phyloP scores from a whole-genome alignment of 2,888 invertebrate genomes.

The Gastrophysa polygoni region DNA sequence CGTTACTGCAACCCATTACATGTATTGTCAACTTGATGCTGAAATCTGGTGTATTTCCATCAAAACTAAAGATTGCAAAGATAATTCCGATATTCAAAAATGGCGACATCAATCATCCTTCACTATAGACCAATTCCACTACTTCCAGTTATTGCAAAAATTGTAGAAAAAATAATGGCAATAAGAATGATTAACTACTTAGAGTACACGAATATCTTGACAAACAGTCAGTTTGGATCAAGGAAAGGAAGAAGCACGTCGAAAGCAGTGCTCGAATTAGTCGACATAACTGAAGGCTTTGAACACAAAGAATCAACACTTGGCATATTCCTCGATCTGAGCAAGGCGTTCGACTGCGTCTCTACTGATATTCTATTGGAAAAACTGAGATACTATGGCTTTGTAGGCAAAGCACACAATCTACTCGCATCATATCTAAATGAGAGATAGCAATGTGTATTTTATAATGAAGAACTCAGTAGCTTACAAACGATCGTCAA shows the following conservation, averaged over 20 bases:
- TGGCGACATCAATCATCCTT: neutral
- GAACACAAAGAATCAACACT: too few relatives aligned
- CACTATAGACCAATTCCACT: neutral
- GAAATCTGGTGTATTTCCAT: neutral
- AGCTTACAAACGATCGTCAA: neutral
- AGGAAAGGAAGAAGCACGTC: neutral
- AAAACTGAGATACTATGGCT: neutral
- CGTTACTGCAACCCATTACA: too few relatives aligned
- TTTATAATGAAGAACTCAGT: neutral
- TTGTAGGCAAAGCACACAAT: neutral
- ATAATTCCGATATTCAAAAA: neutral
- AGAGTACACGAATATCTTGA: neutral
- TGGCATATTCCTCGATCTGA: neutral
- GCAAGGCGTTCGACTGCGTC: neutral
- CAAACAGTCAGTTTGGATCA: neutral
- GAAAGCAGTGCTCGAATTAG: too few relatives aligned
- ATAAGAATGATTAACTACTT: neutral
- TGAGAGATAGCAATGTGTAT: neutral
- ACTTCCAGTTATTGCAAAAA: neutral
- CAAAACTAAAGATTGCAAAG: neutral
- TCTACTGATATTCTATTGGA: neutral
- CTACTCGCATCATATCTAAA: neutral
- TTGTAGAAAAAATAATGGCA: neutral
- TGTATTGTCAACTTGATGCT: neutral
- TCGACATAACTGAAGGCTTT: too few relatives aligned